A percentile compares a stretch with the other conserved stretches of the same genome.
Conservation (phyloP, 2,113 vertebrate species). For the Solea senegalensis region DNA sequence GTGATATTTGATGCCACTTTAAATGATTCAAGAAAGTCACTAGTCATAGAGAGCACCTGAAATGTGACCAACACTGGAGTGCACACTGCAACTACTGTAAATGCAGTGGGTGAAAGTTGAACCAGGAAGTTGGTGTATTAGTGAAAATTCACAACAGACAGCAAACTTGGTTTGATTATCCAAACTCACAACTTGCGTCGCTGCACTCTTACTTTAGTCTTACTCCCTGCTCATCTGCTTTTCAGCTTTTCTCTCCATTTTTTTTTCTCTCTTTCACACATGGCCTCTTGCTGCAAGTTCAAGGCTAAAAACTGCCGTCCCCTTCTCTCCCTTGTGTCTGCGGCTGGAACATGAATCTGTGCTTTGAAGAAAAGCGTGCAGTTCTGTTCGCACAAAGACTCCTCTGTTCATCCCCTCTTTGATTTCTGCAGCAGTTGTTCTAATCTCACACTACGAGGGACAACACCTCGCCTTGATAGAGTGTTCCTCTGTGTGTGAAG, state of each 20-base stretch:
- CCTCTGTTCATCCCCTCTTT: conserved; percentile 45
- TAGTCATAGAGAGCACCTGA: neutral
- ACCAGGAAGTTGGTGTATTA: neutral
- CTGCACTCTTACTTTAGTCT: neutral
- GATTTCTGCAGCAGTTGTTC: conserved; percentile 39
- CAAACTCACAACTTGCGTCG: neutral
- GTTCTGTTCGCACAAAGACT: conserved; percentile 45
- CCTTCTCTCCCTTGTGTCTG: conserved; percentile 37
- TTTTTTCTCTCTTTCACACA: conserved; percentile 32
- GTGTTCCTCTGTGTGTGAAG: conserved; percentile 26
- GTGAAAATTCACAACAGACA: neutral
- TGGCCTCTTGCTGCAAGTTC: conserved; percentile 25
- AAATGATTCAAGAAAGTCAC: too few relatives aligned
- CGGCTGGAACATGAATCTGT: conserved; percentile 41
- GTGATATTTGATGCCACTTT: too few relatives aligned
- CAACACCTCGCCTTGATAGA: conserved; percentile 32
- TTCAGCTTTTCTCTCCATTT: conserved; percentile 10
- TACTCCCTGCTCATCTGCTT: conserved; percentile 13
- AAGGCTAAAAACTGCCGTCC: conserved; percentile 21
- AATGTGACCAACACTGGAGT: neutral
- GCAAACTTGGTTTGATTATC: neutral
- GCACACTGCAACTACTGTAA: neutral
- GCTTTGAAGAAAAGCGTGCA: conserved; percentile 55
- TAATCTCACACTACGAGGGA: conserved; percentile 37
- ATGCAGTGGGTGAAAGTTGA: neutral